phyloP scores from a whole-genome alignment of 2,113 vertebrate species.

The Tetrao urogallus region DNA sequence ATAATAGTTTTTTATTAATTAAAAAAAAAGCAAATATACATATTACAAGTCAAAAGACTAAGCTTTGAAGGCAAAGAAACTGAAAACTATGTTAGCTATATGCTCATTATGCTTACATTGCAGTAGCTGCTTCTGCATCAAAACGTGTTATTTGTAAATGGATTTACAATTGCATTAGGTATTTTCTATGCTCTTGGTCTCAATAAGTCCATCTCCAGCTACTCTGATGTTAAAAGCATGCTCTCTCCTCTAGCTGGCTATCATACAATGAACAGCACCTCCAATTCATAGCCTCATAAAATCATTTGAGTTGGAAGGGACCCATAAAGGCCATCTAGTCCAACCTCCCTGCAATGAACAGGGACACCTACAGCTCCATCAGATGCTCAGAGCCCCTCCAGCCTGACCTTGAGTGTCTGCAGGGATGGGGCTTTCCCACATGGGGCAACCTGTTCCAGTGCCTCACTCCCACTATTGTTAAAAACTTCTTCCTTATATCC shows the following conservation, averaged over 20 bases:
- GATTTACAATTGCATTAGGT: slow-evolving; percentile 27
- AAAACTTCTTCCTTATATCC: no score
- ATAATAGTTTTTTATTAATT: background rate
- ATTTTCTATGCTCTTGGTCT: slow-evolving; percentile 35
- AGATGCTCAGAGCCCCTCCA: no score
- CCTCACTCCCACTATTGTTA: no score
- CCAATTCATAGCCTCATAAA: background rate
- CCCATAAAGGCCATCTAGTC: no score
- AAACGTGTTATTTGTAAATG: background rate
- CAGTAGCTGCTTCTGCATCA: slow-evolving; percentile 50
- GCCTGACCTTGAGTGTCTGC: no score
- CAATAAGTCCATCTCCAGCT: background rate
- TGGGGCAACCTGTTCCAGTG: no score
- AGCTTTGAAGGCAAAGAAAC: slow-evolving; percentile 56
- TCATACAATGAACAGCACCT: background rate
- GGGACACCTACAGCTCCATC: no score
- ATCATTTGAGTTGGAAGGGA: no score
- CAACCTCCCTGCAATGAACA: no score
- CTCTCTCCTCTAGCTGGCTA: background rate
- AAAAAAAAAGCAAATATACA: slow-evolving; percentile 54
- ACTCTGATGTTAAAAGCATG: background rate
- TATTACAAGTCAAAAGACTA: slow-evolving; percentile 60
- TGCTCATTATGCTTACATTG: background rate
- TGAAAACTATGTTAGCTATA: slow-evolving; percentile 34
- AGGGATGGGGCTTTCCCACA: no score